Conservation (phyloP, 2,888 invertebrate genomes). For the Hyposoter didymator region DNA sequence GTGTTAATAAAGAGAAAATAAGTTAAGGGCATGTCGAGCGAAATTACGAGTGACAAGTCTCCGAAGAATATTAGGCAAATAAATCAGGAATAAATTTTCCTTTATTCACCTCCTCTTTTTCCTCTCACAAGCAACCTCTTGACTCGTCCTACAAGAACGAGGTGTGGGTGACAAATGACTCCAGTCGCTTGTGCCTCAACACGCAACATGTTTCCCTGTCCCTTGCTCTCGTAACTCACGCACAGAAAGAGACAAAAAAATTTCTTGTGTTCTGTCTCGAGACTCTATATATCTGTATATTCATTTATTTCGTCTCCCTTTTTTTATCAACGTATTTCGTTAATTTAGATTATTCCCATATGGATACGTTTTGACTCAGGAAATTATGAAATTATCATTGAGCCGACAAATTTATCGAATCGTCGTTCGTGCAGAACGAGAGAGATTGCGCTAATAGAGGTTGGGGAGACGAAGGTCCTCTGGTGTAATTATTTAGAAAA, state of each 20-base stretch:
- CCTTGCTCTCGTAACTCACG: slow-evolving; percentile 34
- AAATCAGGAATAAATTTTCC: slow-evolving; percentile 65
- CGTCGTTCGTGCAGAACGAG: too few species aligned
- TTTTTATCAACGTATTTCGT: not conserved
- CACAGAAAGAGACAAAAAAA: slow-evolving; percentile 17
- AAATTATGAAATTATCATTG: not conserved
- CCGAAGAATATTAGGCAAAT: slow-evolving; percentile 51
- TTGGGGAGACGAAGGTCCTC: too few species aligned
- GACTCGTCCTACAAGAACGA: slow-evolving; percentile 9
- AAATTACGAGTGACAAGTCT: slow-evolving; percentile 49
- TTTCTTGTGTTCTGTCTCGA: not conserved
- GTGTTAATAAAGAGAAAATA: slow-evolving; percentile 1
- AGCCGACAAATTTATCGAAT: too few species aligned
- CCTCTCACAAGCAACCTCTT: slow-evolving; percentile 48
- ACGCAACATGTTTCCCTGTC: slow-evolving; percentile 53
- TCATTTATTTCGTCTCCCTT: slow-evolving; percentile 3
- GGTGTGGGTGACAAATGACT: slow-evolving; percentile 75
- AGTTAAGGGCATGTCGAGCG: not conserved
- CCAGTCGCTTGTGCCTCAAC: slow-evolving; percentile 68
- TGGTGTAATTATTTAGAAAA: not conserved
- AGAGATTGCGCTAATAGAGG: too few species aligned
- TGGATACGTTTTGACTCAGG: not conserved
- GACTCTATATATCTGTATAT: not conserved
- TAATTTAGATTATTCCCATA: not conserved
- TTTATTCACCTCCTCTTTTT: slow-evolving; percentile 35